Evolutionary conservation across 2,113 vertebrate genomes (phyloP).

Genomic region (Lipophrys pholis): DNA sequence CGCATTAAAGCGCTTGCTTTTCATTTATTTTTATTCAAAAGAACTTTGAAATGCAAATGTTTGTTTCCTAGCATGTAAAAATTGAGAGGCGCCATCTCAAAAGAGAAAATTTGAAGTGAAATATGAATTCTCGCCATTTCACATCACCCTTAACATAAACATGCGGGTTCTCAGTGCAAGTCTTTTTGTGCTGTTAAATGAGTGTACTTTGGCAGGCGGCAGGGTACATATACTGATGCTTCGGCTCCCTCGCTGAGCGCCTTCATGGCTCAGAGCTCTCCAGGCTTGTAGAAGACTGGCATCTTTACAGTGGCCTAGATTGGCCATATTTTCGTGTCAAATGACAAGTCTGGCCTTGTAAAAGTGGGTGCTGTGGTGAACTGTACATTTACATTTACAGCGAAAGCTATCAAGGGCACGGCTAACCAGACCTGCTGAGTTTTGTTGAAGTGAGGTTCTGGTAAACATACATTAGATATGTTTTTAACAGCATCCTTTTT

Average conservation of each 20-base stretch:
- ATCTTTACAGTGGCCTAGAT: constrained; percentile 78
- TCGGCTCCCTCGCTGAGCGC: constrained; percentile 75
- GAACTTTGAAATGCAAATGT: constrained; percentile 85
- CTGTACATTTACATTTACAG: constrained; percentile 78
- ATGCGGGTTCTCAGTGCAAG: constrained; percentile 66
- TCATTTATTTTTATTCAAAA: constrained; percentile 78
- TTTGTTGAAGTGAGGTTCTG: constrained; percentile 75
- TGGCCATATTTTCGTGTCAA: constrained; percentile 79
- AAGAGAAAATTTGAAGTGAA: constrained; percentile 77
- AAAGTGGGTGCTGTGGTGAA: constrained; percentile 73
- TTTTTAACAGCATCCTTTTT: constrained; percentile 42
- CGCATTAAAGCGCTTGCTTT: constrained; percentile 81
- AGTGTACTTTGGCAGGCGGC: constrained; percentile 82
- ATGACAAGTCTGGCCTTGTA: constrained; percentile 74
- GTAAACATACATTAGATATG: constrained; percentile 57
- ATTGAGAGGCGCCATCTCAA: constrained; percentile 69
- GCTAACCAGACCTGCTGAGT: constrained; percentile 79
- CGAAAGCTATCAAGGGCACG: constrained; percentile 78
- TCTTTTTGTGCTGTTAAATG: constrained; percentile 80
- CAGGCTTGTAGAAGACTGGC: constrained; percentile 83
- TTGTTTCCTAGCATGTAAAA: constrained; percentile 75
- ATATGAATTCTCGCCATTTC: constrained; percentile 82
- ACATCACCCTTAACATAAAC: constrained; percentile 82
- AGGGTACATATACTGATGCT: constrained; percentile 79
- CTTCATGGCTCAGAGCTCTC: constrained; percentile 81